Conservation (phyloP, 2,113 vertebrate genomes). For the Mesitornis unicolor region DNA sequence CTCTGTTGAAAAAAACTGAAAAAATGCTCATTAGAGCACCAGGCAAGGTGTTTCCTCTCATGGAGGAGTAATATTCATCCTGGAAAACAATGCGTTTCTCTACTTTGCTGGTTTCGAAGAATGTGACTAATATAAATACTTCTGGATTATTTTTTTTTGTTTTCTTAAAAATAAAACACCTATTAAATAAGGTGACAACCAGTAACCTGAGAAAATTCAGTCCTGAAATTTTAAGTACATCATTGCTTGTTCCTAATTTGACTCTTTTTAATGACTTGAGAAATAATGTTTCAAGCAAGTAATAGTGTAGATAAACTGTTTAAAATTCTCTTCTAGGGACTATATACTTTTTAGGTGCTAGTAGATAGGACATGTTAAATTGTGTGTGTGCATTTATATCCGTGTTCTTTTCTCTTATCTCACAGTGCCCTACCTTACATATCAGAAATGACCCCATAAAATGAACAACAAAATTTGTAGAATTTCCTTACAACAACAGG, state of each 20-base stretch:
- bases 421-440: not conserved
- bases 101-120: not conserved
- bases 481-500: slow-evolving; percentile 35
- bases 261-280: not conserved
- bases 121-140: not conserved
- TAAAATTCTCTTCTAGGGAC: not conserved
- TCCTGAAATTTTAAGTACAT: not conserved
- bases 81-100: not conserved
- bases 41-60: not conserved
- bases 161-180: not conserved
- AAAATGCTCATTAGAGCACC: not conserved
- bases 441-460: slow-evolving; percentile 52
- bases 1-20: not conserved
- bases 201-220: not conserved
- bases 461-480: slow-evolving; percentile 25
- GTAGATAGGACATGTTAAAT: not conserved
- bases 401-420: slow-evolving; percentile 1
- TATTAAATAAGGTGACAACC: not conserved
- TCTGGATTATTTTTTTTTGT: not conserved
- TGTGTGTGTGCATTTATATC: not conserved
- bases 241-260: not conserved
- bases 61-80: not conserved
- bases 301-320: not conserved
- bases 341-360: not conserved
- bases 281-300: not conserved